Percentiles rank a stretch among this genome's conserved stretches.
phyloP scores from a whole-genome alignment of 2,888 invertebrate genomes.

The Euproctis similis region DNA sequence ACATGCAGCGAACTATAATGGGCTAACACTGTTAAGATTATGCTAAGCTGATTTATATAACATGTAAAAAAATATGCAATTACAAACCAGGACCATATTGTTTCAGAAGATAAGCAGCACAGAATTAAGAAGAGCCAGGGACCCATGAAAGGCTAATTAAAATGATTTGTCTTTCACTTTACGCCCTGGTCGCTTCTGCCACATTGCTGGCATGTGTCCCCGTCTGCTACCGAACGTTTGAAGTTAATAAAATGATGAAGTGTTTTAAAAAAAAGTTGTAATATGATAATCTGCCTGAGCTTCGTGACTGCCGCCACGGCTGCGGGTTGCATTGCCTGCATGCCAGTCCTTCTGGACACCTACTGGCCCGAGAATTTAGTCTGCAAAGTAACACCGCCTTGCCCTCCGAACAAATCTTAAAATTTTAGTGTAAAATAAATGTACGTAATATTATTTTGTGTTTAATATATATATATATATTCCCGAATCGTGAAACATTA shows the following conservation, averaged over 20 bases:
- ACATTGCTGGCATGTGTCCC: slow-evolving; percentile 34
- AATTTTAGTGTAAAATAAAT: too few relatives aligned
- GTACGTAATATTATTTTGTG: too few relatives aligned
- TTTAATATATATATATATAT: too few relatives aligned
- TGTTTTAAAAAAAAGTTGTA: slow-evolving; percentile 38
- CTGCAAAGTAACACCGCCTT: too few relatives aligned
- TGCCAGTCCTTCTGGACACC: slow-evolving; percentile 37
- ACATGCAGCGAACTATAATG: too few relatives aligned
- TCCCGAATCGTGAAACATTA: too few relatives aligned
- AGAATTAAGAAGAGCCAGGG: too few relatives aligned
- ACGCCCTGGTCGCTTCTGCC: slow-evolving; percentile 31
- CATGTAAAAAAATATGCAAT: too few relatives aligned
- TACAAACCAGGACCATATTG: too few relatives aligned
- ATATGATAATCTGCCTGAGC: slow-evolving; percentile 41
- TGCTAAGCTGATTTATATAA: too few relatives aligned
- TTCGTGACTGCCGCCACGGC: slow-evolving; percentile 39
- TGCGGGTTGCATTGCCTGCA: slow-evolving; percentile 38
- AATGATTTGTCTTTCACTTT: slow-evolving; percentile 45
- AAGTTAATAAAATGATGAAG: slow-evolving; percentile 39
- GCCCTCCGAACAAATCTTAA: too few relatives aligned
- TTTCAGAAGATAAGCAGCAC: neutral
- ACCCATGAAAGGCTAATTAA: slow-evolving; percentile 6
- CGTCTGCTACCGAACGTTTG: slow-evolving; percentile 45
- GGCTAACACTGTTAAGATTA: too few relatives aligned
- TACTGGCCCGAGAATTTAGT: slow-evolving; percentile 26